phyloP scores from a whole-genome alignment of 2,113 vertebrate genomes.

The Ursus arctos region DNA sequence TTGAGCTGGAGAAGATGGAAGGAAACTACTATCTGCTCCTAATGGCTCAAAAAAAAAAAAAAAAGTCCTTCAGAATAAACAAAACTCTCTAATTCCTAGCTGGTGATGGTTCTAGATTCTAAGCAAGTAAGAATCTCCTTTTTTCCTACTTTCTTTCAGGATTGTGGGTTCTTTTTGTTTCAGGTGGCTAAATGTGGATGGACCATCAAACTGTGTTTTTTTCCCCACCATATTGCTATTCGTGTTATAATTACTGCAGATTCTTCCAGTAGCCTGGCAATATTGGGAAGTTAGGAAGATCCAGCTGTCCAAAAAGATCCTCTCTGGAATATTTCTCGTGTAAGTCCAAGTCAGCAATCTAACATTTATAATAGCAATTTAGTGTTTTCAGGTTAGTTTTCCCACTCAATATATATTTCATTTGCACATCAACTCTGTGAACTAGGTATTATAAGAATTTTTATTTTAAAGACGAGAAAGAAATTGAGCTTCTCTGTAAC shows the following conservation, averaged over 20 bases:
- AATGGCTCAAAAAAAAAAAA: neutral
- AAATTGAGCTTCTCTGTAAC: neutral
- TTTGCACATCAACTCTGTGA: constrained; percentile 13
- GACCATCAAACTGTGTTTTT: neutral
- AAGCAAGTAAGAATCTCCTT: neutral
- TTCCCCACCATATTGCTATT: neutral
- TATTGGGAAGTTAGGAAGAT: neutral
- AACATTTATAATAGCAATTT: neutral
- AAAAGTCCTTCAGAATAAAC: neutral
- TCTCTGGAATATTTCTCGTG: neutral
- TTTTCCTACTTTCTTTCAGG: neutral
- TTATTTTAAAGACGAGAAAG: neutral
- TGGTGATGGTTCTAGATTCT: neutral
- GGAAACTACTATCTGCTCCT: neutral
- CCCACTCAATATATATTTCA: neutral
- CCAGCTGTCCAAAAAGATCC: neutral
- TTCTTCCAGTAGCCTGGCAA: neutral
- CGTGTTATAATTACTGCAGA: neutral
- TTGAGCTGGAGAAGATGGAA: neutral
- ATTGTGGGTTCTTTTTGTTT: constrained; percentile 19
- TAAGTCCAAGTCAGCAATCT: neutral
- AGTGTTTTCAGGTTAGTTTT: neutral
- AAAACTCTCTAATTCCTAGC: neutral
- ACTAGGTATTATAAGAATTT: neutral
- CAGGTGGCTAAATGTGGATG: neutral